Evolutionary conservation across 2,797 vertebrate genomes (phyloP).

Genomic region (Rousettus madagascariensis): DNA sequence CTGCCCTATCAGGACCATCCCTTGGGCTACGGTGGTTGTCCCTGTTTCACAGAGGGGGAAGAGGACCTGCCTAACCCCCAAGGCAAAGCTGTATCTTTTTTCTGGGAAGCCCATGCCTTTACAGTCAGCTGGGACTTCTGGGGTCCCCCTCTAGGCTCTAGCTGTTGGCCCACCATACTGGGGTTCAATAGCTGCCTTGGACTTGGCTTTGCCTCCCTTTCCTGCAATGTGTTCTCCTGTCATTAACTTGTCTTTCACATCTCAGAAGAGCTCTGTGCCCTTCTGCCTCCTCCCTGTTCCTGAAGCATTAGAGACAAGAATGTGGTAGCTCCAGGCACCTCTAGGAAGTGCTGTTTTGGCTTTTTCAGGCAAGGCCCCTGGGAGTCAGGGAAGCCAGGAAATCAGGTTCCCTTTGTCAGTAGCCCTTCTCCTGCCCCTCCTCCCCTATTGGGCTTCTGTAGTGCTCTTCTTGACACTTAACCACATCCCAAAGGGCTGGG

Average conservation of each 20-base stretch:
- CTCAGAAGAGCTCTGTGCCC: background rate
- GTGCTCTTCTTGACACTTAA: slow-evolving; percentile 75
- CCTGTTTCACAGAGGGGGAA: background rate
- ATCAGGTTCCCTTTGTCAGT: slow-evolving; percentile 52
- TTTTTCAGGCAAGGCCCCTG: background rate
- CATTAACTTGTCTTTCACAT: background rate
- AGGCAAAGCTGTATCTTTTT: background rate
- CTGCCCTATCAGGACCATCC: background rate
- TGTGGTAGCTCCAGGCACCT: slow-evolving; percentile 33
- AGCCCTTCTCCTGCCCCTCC: background rate
- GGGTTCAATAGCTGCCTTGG: background rate
- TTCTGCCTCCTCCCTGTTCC: background rate
- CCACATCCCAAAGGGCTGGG: slow-evolving; percentile 69
- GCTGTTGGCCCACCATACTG: background rate
- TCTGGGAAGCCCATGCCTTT: background rate
- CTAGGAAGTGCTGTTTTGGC: slow-evolving; percentile 53
- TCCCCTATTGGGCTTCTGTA: slow-evolving; percentile 30
- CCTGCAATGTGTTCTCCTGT: background rate
- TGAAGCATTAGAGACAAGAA: background rate
- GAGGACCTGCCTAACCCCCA: background rate
- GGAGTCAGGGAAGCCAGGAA: background rate
- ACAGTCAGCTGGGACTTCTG: background rate
- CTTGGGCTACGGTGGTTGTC: background rate
- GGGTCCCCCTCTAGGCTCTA: background rate
- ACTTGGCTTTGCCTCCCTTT: background rate